Conservation (phyloP, 2,888 invertebrate genomes). For the Lamellibrachia columna region DNA sequence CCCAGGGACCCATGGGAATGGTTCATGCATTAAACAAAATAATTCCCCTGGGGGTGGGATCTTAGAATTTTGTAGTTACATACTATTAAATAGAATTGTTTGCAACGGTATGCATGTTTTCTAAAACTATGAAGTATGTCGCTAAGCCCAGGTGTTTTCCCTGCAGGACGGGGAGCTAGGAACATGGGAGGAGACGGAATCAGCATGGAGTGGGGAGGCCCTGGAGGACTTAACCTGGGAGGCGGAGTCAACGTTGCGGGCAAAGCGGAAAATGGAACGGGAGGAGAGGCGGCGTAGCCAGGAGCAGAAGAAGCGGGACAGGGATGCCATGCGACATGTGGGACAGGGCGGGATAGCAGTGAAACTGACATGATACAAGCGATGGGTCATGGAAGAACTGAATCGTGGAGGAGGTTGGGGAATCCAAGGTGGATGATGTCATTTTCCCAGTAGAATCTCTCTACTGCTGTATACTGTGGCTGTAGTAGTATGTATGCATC, state of each 20-base stretch:
- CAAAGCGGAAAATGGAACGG: constrained; percentile 52
- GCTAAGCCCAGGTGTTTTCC: not conserved
- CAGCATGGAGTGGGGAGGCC: constrained; percentile 54
- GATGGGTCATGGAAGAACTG: not conserved
- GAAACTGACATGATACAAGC: constrained; percentile 50
- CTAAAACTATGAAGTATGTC: not conserved
- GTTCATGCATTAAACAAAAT: too few relatives aligned
- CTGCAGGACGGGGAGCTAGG: constrained; percentile 48
- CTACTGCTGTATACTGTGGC: too few relatives aligned
- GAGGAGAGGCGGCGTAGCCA: constrained; percentile 51
- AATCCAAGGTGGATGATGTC: not conserved
- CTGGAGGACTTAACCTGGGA: constrained; percentile 57
- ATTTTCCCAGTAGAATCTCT: not conserved
- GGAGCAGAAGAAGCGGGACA: constrained; percentile 51
- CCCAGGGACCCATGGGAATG: too few relatives aligned
- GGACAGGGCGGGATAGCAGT: constrained; percentile 49
- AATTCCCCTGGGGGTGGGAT: too few relatives aligned
- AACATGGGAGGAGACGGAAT: constrained; percentile 55
- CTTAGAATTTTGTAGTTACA: too few relatives aligned
- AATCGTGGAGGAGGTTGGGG: not conserved
- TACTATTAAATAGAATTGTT: not conserved
- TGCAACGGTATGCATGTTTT: not conserved
- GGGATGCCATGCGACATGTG: constrained; percentile 43
- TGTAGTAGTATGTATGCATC: too few relatives aligned
- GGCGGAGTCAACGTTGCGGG: constrained; percentile 56